Evolutionary conservation across 2,888 invertebrate species (phyloP).

Genomic region (Glyphotaelius pellucidus): DNA sequence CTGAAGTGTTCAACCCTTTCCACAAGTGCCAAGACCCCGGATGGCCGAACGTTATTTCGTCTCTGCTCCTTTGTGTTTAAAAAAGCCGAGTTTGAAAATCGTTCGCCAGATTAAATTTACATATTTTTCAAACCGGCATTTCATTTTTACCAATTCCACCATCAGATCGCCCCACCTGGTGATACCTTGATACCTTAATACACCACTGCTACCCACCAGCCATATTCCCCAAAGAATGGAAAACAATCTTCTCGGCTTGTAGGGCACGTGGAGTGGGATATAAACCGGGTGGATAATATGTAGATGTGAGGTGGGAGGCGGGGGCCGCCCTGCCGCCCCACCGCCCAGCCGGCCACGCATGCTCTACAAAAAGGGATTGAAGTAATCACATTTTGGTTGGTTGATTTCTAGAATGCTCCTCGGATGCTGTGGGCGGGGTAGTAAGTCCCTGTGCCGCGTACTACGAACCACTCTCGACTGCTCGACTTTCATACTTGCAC

Average conservation of each 20-base stretch:
- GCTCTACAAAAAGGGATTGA: constrained; percentile 66
- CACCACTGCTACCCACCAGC: constrained; percentile 44
- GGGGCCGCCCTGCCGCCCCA: constrained; percentile 11
- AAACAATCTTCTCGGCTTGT: constrained; percentile 65
- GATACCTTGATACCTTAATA: constrained; percentile 38
- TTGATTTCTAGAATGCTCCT: constrained; percentile 63
- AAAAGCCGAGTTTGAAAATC: constrained; percentile 46
- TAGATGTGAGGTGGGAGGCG: constrained; percentile 49
- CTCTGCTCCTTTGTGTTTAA: neutral
- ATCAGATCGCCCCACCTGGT: constrained; percentile 18
- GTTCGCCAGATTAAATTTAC: constrained; percentile 57
- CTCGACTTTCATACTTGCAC: neutral
- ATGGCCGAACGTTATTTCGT: neutral
- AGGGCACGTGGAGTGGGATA: constrained; percentile 52
- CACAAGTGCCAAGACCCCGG: neutral
- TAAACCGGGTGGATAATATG: constrained; percentile 56
- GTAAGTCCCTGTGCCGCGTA: neutral
- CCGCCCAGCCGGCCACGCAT: constrained; percentile 53
- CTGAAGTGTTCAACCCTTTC: neutral
- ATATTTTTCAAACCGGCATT: constrained; percentile 51
- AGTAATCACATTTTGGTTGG: constrained; percentile 67
- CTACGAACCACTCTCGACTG: neutral
- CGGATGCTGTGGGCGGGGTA: constrained; percentile 36
- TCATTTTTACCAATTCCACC: constrained; percentile 48
- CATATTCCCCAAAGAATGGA: constrained; percentile 63